These are phyloP conservation scores for Empis livida DNA, from an alignment of 2,888 invertebrate species.

Conservation along the genomic window DNA sequence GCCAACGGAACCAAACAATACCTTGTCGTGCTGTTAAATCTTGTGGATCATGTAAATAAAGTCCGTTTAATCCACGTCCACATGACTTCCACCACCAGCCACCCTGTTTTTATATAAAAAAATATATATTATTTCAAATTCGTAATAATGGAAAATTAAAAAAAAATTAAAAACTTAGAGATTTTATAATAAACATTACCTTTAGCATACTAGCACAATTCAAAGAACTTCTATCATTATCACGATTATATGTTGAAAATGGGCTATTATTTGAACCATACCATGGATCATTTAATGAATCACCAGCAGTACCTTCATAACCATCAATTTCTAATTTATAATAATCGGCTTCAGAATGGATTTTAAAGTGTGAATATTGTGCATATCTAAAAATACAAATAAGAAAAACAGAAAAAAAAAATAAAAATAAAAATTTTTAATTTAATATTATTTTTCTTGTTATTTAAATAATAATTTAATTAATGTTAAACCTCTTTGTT, in stretches of 20 bases:
- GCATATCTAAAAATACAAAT: slow-evolving; percentile 50
- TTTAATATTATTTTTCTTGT: too few relatives aligned
- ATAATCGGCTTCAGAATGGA: slow-evolving; percentile 82
- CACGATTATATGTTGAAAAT: slow-evolving; percentile 85
- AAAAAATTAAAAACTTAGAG: too few relatives aligned
- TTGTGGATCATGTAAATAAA: slow-evolving; percentile 80
- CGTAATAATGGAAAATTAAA: too few relatives aligned
- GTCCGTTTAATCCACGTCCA: slow-evolving; percentile 77
- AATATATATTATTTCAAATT: too few relatives aligned
- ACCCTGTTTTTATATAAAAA: slow-evolving; percentile 36
- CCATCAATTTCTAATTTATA: slow-evolving; percentile 87
- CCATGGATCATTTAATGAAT: slow-evolving; percentile 87
- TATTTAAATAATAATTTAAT: background rate
- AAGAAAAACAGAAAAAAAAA: too few relatives aligned
- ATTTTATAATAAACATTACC: slow-evolving; percentile 20
- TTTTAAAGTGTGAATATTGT: slow-evolving; percentile 84
- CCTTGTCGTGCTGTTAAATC: slow-evolving; percentile 83
- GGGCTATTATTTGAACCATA: slow-evolving; percentile 89
- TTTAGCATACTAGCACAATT: slow-evolving; percentile 90
- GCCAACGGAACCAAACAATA: slow-evolving; percentile 91
- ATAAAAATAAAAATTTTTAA: background rate
- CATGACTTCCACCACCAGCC: slow-evolving; percentile 96
- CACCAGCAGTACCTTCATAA: slow-evolving; percentile 82
- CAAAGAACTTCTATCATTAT: slow-evolving; percentile 79
- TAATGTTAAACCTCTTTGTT: slow-evolving; percentile 57